Percentiles rank a stretch among this genome's conserved stretches.
These are phyloP conservation scores for Nesidiocoris tenuis DNA, from an alignment of 2,888 invertebrate species.

Conservation along the genomic window DNA sequence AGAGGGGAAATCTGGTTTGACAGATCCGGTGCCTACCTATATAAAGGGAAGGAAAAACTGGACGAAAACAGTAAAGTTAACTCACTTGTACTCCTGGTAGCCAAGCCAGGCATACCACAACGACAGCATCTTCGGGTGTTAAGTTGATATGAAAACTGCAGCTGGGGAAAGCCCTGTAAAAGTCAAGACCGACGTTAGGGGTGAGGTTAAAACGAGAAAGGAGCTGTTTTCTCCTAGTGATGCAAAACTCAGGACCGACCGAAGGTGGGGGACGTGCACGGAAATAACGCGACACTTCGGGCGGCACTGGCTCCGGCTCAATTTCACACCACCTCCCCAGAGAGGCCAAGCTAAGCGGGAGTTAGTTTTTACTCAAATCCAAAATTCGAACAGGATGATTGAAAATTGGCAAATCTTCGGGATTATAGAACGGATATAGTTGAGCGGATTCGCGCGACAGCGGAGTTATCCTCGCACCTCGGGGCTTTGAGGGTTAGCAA, in stretches of 20 bases:
- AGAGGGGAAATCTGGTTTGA: conserved; percentile 20
- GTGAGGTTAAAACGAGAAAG: conserved; percentile 27
- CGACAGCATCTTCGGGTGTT: conserved; percentile 53
- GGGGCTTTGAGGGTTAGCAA: background rate
- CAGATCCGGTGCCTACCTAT: conserved; percentile 30
- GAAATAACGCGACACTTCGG: conserved; percentile 16
- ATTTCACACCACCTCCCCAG: conserved; percentile 2
- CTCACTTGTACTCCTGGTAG: conserved; percentile 56
- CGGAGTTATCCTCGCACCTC: background rate
- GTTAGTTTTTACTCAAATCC: background rate
- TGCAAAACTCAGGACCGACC: background rate
- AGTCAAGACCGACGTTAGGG: conserved; percentile 14
- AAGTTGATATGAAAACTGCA: background rate
- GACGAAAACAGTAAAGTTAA: conserved; percentile 44
- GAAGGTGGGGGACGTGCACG: conserved; percentile 17
- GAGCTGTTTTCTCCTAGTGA: conserved; percentile 8
- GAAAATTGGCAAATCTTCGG: background rate
- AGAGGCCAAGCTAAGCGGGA: background rate
- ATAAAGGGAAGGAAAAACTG: conserved; percentile 27
- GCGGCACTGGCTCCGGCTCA: conserved; percentile 29
- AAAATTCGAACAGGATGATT: background rate
- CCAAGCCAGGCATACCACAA: conserved; percentile 56
- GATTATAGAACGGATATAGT: background rate
- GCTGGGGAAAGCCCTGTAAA: conserved; percentile 30
- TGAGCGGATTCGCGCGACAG: background rate